Base-by-base conservation (phyloP, 2,888 invertebrate genomes). In the Limnephilus marmoratus region DNA sequence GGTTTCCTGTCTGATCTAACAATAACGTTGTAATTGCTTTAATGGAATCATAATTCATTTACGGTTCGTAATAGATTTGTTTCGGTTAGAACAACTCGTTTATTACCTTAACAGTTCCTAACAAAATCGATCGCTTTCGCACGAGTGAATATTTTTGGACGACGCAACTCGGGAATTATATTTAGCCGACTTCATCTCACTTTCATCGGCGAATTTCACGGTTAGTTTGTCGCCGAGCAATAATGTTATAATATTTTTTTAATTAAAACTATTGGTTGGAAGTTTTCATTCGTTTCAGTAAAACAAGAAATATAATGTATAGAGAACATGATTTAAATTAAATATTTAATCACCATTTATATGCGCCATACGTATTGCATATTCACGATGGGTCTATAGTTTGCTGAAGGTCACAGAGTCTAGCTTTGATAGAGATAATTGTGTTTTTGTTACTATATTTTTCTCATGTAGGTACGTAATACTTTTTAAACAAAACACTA, bases 61-160 rank as follows among this genome's bases (percentile, higher is more conserved):
- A 68, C 13, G 53, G 53, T 68, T 53, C 18, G 31, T 83, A 83
- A 83, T 83, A 34, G 24, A 83, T 68, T 83, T 83, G 83, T 37
- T 34, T 83, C 83, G 83, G 83, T 83, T 34, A 83, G 12, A 83
- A 83, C 83, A 37, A 83, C 13, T 83, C 31, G 34, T 34, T 83
- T 83, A 31, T 83, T 83, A 34, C 34, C 7, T 82, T 34, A 83
- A 83, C 31, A 31, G 31, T 83, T 34, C 37, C 37, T 12, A 31
- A 83, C 37, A 83, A 24, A 68, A 83, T 83, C 31, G 83, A 37
- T 31, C 37, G 11, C 31, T 83, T 83, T 83, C 83, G 83, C 83
- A 34, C 31, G 31, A 83, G 31, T 83, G 83, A 83, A 83, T 83
- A 31, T 83, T 83, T 83, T 68, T 18, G 4, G 53, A 24, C 53